These are phyloP conservation scores for Lasioglossum albipes DNA, from an alignment of 1,140 invertebrate genomes.

Conservation along the genomic window DNA sequence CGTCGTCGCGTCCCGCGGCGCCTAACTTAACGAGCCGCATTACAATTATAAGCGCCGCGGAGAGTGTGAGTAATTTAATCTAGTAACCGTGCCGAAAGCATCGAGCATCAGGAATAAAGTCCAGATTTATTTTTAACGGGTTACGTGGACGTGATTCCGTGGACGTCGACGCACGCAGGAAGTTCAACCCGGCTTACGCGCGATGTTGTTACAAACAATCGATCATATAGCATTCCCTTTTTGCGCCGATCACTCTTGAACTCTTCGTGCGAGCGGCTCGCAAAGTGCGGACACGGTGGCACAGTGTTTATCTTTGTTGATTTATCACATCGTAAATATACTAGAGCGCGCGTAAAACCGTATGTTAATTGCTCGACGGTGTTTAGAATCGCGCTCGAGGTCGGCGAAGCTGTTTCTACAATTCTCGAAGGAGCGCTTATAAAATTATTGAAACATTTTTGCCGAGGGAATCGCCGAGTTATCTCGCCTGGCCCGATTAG, in stretches of 20 bases:
- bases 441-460: too few relatives aligned
- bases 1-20: neutral
- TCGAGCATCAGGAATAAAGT: conserved; percentile 37
- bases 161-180: neutral
- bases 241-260: neutral
- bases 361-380: too few relatives aligned
- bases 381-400: too few relatives aligned
- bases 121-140: conserved; percentile 44
- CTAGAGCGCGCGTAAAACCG: too few relatives aligned
- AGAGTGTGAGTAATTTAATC: conserved; percentile 9
- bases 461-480: too few relatives aligned
- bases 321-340: too few relatives aligned
- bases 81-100: conserved; percentile 8
- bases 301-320: too few relatives aligned
- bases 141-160: conserved; percentile 18
- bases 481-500: too few relatives aligned
- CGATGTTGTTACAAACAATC: neutral
- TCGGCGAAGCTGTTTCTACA: too few relatives aligned
- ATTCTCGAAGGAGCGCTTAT: too few relatives aligned
- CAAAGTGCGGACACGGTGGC: too few relatives aligned
- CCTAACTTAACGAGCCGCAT: neutral
- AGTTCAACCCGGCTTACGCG: neutral
- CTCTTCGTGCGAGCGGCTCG: neutral
- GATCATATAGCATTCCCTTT: too few relatives aligned
- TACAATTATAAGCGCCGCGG: neutral